These are phyloP conservation scores for Epistrophe grossulariae DNA, from an alignment of 2,888 invertebrate species.

Conservation along the genomic window DNA sequence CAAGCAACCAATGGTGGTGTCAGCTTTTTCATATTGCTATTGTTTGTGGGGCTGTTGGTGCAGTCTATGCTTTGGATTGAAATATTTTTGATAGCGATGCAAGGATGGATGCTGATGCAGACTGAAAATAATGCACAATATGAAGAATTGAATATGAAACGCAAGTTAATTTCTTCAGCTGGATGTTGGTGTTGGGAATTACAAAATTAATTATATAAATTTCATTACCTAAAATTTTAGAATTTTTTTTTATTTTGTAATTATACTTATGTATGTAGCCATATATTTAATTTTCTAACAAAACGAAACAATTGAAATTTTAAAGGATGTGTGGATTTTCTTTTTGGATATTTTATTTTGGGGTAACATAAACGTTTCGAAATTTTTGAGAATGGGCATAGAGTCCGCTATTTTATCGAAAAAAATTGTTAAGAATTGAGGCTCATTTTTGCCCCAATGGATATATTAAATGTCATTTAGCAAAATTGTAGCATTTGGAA, in stretches of 20 bases:
- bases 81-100: constrained; percentile 76
- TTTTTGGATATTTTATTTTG: too few species aligned
- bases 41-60: constrained; percentile 67
- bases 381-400: too few species aligned
- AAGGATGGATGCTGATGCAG: constrained; percentile 77
- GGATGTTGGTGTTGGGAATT: neutral
- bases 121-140: constrained; percentile 77
- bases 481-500: too few species aligned
- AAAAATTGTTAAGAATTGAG: too few species aligned
- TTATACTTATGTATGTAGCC: neutral
- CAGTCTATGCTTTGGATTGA: constrained; percentile 77
- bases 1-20: constrained; percentile 62
- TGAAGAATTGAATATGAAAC: constrained; percentile 13
- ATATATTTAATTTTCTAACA: neutral
- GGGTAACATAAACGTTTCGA: too few species aligned
- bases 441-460: too few species aligned
- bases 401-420: too few species aligned
- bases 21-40: constrained; percentile 54
- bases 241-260: neutral
- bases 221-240: neutral
- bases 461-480: too few species aligned
- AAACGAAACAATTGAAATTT: neutral
- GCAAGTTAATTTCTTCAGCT: neutral
- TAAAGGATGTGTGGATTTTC: too few species aligned
- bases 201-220: constrained; percentile 21